A percentile compares a stretch with the other conserved stretches of the same genome.
Evolutionary conservation across 2,888 invertebrate species (phyloP).

Genomic region (Leptopterna dolabrata): DNA sequence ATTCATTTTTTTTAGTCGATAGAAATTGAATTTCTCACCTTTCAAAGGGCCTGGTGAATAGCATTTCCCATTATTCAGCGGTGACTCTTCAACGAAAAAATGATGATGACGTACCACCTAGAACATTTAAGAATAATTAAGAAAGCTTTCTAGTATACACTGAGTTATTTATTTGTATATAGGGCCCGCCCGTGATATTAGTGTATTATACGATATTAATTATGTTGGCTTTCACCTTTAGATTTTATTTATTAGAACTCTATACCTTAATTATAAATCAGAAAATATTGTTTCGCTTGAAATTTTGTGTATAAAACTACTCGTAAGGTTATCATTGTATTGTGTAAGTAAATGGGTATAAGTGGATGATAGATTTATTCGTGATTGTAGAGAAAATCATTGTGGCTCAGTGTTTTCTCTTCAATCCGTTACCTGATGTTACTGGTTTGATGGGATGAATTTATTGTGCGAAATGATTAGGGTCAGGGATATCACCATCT

Average conservation of each 20-base stretch:
- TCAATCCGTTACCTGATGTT: background rate
- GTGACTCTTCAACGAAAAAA: background rate
- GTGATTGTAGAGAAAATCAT: background rate
- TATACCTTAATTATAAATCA: background rate
- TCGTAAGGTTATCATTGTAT: background rate
- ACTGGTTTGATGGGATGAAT: background rate
- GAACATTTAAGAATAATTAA: background rate
- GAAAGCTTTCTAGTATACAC: background rate
- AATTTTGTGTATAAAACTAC: background rate
- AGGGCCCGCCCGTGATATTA: background rate
- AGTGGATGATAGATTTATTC: background rate
- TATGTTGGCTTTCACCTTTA: background rate
- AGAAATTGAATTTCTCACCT: background rate
- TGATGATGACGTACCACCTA: background rate
- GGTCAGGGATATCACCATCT: background rate
- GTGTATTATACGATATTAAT: background rate
- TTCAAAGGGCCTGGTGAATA: slow-evolving; percentile 36
- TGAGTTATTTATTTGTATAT: background rate
- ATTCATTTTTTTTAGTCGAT: background rate
- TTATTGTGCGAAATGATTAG: background rate
- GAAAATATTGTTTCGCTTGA: background rate
- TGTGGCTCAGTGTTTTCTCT: slow-evolving; percentile 6
- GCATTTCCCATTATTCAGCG: slow-evolving; percentile 43
- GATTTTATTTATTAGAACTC: background rate
- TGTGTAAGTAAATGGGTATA: background rate